Base-by-base conservation (phyloP, 2,888 invertebrate genomes). In the Crossocerus cetratus region DNA sequence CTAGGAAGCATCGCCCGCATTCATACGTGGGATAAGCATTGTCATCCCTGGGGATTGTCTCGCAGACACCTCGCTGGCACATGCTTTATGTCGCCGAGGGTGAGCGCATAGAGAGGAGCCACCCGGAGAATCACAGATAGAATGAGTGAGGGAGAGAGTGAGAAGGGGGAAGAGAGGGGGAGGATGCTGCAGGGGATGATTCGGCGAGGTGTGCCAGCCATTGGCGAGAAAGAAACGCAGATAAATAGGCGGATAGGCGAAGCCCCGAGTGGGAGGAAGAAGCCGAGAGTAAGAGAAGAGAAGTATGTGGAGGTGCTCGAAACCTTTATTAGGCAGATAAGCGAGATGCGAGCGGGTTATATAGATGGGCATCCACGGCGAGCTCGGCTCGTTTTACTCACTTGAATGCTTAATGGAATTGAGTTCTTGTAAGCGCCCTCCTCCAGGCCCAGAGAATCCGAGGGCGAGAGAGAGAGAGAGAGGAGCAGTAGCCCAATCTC, bases 351-450 rank as follows among this genome's bases (percentile, higher is more conserved):
- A 83, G 81, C 73, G 73, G 76, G 78, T 80, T 85, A 85, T 84
- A 85, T 84, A 80, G 82, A 77, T 83, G 84, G 82, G 85, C 83
- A 85, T 86, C 82, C 83, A 80, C 84, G 79, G 71, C 72, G 76
- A 83, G 80, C 83, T 83, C 32, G 81, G 79, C 85, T 86, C 86
- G 85, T 86, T 86, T 86, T 86, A 86, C 83, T 86, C 86, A 86
- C 85, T 86, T 86, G 85, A 86, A 86, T 86, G 86, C 86, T 85
- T 86, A 86, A 86, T 86, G 86, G 86, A 86, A 86, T 86, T 86
- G 86, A 86, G 85, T 86, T 86, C 85, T 86, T 86, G 86, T 81
- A 84, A 83, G 84, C 86, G 85, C 74, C 78, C 49, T 55, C 23
- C 45, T 45, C 56, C 18, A 32, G 32, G 32, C 32, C 32, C 8